Base-by-base conservation (phyloP, 1,140 invertebrate genomes). In the Neelides sp. region DNA sequence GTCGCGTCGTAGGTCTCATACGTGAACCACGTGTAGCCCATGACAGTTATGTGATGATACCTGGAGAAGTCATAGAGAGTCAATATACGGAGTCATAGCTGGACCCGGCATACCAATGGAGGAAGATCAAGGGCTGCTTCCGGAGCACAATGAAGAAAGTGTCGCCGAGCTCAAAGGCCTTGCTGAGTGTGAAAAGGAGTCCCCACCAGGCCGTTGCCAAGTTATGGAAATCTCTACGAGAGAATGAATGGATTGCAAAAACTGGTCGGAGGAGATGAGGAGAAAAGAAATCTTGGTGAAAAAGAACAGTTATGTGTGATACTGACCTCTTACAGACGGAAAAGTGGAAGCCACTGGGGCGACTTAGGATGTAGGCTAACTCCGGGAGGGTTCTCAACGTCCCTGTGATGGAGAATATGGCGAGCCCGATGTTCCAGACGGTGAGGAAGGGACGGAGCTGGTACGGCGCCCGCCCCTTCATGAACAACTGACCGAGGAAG, bases 1-100 rank as follows among this genome's bases (percentile, higher is more conserved):
- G 89, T 88, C 8, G 90, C 83, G 13, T 90, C 94, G 71, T 93
- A 92, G 22, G 48, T 32, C 28, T 32, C 28, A 32, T 32, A 32
- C n/a, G 15, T 22, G 17, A 43, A 4, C 41, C 41, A 43, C 10
- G 23, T 48, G 8, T 28, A 27, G 22, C 2, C 4, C 34, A 48
- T 8, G 19, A 23, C 24, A 34, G 12, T 19, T 15, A 20, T 15
- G 34, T 15, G 27, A 15, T 46, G 43, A 23, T 20, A 46, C 24
- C 41, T 23, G 20, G 41, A 20, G 27, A n/a, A 23, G 20, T 43
- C 19, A 40, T 40, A 8, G 37, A 12, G 37, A 40, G 12, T 13
- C 37, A 40, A 8, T 40, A 40, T n/a, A n/a, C n/a, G n/a, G n/a
- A n/a, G n/a, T n/a, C n/a, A n/a, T n/a, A n/a, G n/a, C n/a, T n/a